These are phyloP conservation scores for Cataglyphis altisquamis DNA, from an alignment of 2,888 invertebrate genomes.

Conservation along the genomic window DNA sequence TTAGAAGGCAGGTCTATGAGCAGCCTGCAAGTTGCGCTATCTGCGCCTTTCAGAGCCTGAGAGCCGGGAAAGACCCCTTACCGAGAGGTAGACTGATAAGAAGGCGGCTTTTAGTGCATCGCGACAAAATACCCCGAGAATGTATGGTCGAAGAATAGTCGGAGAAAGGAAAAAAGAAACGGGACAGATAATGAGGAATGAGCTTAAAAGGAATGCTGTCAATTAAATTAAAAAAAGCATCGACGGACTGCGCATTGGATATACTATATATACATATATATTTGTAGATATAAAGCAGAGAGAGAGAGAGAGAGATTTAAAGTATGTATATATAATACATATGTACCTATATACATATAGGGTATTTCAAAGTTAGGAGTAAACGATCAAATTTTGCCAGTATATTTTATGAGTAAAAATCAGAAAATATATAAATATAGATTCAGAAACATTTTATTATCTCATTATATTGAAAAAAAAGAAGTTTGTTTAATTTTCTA, in stretches of 20 bases:
- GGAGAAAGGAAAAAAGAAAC: constrained; percentile 28
- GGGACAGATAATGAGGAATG: constrained; percentile 25
- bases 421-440: too few relatives aligned
- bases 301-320: too few relatives aligned
- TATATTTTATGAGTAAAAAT: too few relatives aligned
- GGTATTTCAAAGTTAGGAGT: too few relatives aligned
- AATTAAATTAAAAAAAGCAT: neutral
- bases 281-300: neutral
- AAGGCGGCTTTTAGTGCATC: constrained; percentile 75
- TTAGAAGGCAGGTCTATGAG: constrained; percentile 79
- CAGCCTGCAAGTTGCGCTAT: constrained; percentile 62
- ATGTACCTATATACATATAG: too few relatives aligned
- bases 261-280: neutral
- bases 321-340: too few relatives aligned
- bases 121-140: constrained; percentile 63
- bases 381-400: too few relatives aligned
- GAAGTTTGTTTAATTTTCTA: too few relatives aligned
- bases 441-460: too few relatives aligned
- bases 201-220: constrained; percentile 35
- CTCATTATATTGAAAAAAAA: too few relatives aligned
- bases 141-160: constrained; percentile 32
- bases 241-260: neutral
- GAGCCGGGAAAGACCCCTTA: constrained; percentile 22
- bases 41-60: constrained; percentile 60
- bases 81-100: constrained; percentile 76